Conservation (phyloP, 2,797 vertebrate species). For the Chromobotia macracanthus region DNA sequence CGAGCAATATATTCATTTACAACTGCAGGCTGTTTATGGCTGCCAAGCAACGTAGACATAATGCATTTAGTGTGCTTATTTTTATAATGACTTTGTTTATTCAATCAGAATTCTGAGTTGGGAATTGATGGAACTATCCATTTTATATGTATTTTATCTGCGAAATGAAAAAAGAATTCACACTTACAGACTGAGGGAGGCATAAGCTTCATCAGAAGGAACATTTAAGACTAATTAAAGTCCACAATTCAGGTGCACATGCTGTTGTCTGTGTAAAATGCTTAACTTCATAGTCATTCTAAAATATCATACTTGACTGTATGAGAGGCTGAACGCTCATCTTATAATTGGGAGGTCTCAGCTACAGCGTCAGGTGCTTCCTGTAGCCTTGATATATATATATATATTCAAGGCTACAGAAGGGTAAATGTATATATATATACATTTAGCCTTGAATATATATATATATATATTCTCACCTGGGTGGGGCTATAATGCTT, state of each 20-base stretch:
- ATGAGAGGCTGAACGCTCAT: constrained; percentile 63
- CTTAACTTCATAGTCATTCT: not conserved
- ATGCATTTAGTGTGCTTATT: not conserved
- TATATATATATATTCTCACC: constrained; percentile 49
- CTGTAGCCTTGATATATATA: constrained; percentile 54
- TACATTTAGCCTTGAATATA: constrained; percentile 61
- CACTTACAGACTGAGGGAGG: constrained; percentile 5
- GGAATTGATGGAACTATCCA: not conserved
- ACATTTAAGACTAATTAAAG: not conserved
- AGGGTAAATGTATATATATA: constrained; percentile 56
- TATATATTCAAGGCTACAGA: too few species aligned
- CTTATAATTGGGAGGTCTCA: constrained; percentile 55
- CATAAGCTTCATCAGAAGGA: not conserved
- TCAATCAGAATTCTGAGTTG: not conserved
- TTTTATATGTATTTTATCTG: not conserved
- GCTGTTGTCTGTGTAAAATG: not conserved
- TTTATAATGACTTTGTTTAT: not conserved
- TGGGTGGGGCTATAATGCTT: constrained; percentile 67
- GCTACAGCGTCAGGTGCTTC: constrained; percentile 63
- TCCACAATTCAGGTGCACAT: not conserved
- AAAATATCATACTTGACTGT: not conserved
- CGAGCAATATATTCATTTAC: not conserved
- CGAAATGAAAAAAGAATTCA: not conserved
- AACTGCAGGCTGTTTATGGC: not conserved
- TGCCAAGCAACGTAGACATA: not conserved